Base-by-base conservation (phyloP, 2,113 vertebrate species). In the Tympanuchus pallidicinctus region DNA sequence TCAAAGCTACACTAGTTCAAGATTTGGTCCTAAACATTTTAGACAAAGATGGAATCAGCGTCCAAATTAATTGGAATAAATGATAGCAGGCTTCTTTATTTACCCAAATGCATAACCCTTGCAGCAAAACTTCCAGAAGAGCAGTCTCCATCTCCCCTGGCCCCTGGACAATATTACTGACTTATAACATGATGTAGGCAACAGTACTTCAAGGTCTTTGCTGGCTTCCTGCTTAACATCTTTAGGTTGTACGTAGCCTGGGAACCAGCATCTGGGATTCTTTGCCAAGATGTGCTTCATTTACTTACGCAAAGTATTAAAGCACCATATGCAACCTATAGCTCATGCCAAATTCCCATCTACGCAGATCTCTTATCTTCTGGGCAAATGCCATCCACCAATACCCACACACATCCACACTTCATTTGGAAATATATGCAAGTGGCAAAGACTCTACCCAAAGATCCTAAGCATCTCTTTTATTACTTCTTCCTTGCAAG, bases 51-150 rank as follows among this genome's bases (percentile, higher is more conserved):
- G 1, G 0, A 76, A 93, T 83, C 86, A 83, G 47, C 36, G 48
- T 84, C 69, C 89, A 89, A 64, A 83, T 32, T 14, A 84, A 92
- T 69, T 73, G 69, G 82, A 87, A 92, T 77, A 36, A 73, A 84
- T 87, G 82, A 64, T 59, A 40, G 86, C 80, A 82, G 78, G 82
- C 73, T 80, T 76, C 74, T 63, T 73, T 87, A 69, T 80, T 89
- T 75, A 87, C n/a, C 66, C 47, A 66, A 66, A 69, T 10, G 4
- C 19, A 48, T 64, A 48, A 79, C 21, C 24, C n/a, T 36, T 69
- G 45, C 4, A 66, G 57, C 52, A 86, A 7, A 50, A 83, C 25
- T 61, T 86, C 64, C 42, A 9, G n/a, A 72, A 66, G 6, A 82
- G 43, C 34, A 50, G 88, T 63, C 38, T 25, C 50, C 81, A 86